phyloP scores from a whole-genome alignment of 2,888 invertebrate species.

The Cephalotes varians region DNA sequence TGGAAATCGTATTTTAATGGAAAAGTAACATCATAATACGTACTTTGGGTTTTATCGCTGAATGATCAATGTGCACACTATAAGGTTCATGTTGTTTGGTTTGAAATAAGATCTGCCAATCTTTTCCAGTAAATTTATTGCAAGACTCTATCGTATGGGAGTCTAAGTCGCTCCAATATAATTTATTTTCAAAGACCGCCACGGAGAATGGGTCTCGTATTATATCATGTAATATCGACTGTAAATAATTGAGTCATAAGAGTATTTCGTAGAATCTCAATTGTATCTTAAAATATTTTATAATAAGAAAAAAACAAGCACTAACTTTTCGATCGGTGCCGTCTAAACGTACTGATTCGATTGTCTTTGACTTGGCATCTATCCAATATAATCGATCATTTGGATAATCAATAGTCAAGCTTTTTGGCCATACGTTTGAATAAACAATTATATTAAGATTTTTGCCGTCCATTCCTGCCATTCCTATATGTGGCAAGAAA shows the following conservation, averaged over 20 bases:
- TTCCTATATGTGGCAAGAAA: slow-evolving; percentile 90
- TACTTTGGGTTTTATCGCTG: slow-evolving; percentile 87
- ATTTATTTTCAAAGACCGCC: slow-evolving; percentile 93
- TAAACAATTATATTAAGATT: slow-evolving; percentile 89
- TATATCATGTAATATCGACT: slow-evolving; percentile 87
- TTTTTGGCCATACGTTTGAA: slow-evolving; percentile 92
- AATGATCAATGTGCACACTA: slow-evolving; percentile 92
- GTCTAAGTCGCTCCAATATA: slow-evolving; percentile 97
- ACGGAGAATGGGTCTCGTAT: slow-evolving; percentile 94
- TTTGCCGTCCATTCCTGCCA: slow-evolving; percentile 95
- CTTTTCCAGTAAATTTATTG: slow-evolving; percentile 92
- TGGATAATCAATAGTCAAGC: slow-evolving; percentile 93
- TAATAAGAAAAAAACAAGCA: background rate
- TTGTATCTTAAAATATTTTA: background rate
- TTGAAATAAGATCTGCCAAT: slow-evolving; percentile 87
- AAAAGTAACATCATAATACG: background rate
- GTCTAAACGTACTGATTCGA: slow-evolving; percentile 89
- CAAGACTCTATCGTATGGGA: slow-evolving; percentile 91
- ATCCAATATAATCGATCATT: slow-evolving; percentile 95
- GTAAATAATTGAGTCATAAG: slow-evolving; percentile 16
- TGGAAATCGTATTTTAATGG: too few species aligned
- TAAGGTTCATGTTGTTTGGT: slow-evolving; percentile 85
- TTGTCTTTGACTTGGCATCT: slow-evolving; percentile 90
- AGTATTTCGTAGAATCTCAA: background rate
- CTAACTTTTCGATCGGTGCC: slow-evolving; percentile 89